Conservation (phyloP, 2,797 vertebrate species). For the Meriones psammophilus region DNA sequence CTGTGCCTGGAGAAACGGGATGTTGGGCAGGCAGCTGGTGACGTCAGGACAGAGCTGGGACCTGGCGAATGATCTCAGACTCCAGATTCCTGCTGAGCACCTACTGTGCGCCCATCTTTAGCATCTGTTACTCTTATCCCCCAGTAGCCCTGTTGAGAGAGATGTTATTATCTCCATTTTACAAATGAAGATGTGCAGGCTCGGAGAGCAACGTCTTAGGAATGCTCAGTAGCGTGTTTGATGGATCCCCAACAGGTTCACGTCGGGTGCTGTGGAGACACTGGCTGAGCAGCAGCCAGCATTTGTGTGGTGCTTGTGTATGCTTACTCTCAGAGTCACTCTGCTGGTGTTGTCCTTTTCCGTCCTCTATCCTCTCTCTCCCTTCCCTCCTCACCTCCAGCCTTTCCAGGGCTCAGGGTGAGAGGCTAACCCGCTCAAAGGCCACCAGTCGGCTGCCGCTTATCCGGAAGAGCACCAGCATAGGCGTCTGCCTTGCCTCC, state of each 20-base stretch:
- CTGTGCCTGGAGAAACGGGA: background rate
- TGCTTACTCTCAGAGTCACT: background rate
- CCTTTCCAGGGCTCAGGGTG: background rate
- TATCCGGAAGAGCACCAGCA: background rate
- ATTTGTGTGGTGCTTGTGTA: background rate
- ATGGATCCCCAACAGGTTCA: background rate
- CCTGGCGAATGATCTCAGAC: background rate
- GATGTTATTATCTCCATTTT: background rate
- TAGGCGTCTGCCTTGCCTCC: background rate
- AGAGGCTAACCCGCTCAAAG: background rate
- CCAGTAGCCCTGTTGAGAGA: background rate
- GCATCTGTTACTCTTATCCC: background rate
- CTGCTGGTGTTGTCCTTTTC: background rate
- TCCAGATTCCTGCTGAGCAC: background rate
- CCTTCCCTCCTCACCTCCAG: rapidly evolving
- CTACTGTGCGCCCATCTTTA: background rate
- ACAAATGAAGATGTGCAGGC: background rate
- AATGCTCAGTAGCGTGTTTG: background rate
- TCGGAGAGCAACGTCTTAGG: constrained; percentile 26
- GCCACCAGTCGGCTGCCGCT: background rate
- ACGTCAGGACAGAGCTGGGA: background rate
- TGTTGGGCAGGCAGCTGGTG: background rate
- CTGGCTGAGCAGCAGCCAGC: background rate
- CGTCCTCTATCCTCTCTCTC: background rate
- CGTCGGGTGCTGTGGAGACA: background rate